Conservation (phyloP, 2,888 invertebrate species). For the Pseudococcus jackbeardsleyi region DNA sequence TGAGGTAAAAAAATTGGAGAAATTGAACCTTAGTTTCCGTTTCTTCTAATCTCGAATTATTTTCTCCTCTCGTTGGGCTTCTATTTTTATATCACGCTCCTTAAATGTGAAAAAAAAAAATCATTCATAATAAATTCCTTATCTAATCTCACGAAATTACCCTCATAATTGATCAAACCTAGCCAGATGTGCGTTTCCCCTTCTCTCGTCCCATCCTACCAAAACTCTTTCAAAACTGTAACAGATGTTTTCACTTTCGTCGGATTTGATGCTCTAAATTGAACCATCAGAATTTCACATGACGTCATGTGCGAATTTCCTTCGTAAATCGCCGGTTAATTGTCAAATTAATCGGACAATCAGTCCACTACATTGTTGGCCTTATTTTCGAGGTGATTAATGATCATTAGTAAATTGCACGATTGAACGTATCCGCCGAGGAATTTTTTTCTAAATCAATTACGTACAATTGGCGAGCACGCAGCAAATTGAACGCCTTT, state of each 20-base stretch:
- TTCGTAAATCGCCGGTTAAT: slow-evolving; percentile 5
- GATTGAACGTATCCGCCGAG: not conserved
- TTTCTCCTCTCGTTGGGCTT: no score
- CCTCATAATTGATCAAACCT: not conserved
- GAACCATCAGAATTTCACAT: not conserved
- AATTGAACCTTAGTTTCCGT: no score
- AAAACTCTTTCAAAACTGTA: not conserved
- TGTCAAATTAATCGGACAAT: not conserved
- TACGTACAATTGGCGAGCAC: not conserved
- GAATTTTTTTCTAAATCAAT: not conserved
- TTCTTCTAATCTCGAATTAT: no score
- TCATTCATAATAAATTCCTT: no score
- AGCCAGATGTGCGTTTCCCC: not conserved
- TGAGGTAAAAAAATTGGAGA: no score
- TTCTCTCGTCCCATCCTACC: not conserved
- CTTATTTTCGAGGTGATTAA: slow-evolving; percentile 11
- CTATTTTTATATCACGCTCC: no score
- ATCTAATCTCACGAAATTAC: no score
- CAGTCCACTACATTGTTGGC: slow-evolving; percentile 19
- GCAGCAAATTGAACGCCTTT: not conserved
- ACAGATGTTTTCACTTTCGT: not conserved
- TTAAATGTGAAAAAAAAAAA: no score
- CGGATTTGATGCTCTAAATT: not conserved
- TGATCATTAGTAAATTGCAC: slow-evolving; percentile 1
- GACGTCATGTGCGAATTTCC: slow-evolving; percentile 38